phyloP scores from a whole-genome alignment of 2,797 vertebrate genomes.

The Micromesistius poutassou region DNA sequence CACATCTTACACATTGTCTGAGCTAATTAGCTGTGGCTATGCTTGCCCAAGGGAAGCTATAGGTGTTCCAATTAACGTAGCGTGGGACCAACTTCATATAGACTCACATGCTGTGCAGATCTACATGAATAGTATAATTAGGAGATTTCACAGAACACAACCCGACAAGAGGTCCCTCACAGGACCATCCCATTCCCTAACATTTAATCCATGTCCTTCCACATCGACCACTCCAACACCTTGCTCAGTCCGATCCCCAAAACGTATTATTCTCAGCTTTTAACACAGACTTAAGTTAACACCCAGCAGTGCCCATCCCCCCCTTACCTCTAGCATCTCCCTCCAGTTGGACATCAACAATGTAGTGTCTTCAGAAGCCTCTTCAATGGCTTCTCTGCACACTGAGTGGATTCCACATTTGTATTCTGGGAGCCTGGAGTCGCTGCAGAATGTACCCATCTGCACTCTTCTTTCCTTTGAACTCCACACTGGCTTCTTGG shows the following conservation, averaged over 20 bases:
- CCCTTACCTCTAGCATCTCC: slow-evolving; percentile 23
- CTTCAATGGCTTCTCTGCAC: slow-evolving; percentile 42
- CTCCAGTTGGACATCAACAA: slow-evolving; percentile 10
- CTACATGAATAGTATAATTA: background rate
- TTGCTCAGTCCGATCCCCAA: background rate
- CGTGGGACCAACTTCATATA: background rate
- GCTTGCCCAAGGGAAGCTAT: background rate
- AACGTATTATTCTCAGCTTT: background rate
- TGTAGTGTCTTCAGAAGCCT: slow-evolving; percentile 42
- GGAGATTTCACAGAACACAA: background rate
- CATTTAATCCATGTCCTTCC: no score
- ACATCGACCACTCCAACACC: no score
- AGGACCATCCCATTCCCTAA: background rate
- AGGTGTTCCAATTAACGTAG: background rate
- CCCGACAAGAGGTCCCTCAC: background rate
- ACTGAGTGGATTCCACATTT: slow-evolving; percentile 50
- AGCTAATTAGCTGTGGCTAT: background rate
- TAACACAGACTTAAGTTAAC: slow-evolving; percentile 3
- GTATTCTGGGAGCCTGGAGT: slow-evolving; percentile 39
- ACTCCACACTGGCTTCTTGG: slow-evolving; percentile 43
- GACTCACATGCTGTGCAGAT: slow-evolving; percentile 9
- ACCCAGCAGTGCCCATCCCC: background rate
- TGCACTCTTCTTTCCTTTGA: slow-evolving; percentile 57
- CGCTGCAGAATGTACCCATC: slow-evolving; percentile 28
- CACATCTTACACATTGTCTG: background rate